Evolutionary conservation across 2,888 invertebrate genomes (phyloP).

Genomic region (Noctua janthina): DNA sequence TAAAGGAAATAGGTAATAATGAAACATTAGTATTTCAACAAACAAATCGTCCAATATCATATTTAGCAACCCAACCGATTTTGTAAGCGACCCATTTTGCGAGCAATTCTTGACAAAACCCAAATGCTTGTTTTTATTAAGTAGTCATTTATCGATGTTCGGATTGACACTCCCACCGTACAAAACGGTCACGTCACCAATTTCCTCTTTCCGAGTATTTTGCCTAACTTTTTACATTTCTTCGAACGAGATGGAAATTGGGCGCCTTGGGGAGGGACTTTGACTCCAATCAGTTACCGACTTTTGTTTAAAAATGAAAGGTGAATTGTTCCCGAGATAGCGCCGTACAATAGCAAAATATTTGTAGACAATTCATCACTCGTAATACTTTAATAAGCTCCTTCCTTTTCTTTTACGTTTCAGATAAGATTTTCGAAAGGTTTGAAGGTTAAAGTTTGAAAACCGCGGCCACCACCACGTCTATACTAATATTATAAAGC

Average conservation of each 20-base stretch:
- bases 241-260: slow-evolving; percentile 23
- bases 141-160: slow-evolving; percentile 15
- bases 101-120: slow-evolving; percentile 15
- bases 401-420: not conserved
- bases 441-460: not conserved
- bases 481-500: not conserved
- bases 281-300: slow-evolving; percentile 18
- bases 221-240: slow-evolving; percentile 28
- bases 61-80: slow-evolving; percentile 14
- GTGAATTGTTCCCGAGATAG: slow-evolving; percentile 1
- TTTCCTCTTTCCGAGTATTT: slow-evolving; percentile 45
- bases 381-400: not conserved
- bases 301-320: slow-evolving; percentile 32
- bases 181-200: slow-evolving; percentile 22
- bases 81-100: slow-evolving; percentile 4
- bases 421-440: not conserved
- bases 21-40: not conserved
- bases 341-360: slow-evolving; percentile 10
- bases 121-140: slow-evolving; percentile 20
- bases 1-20: not conserved
- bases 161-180: slow-evolving; percentile 23
- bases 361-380: slow-evolving; percentile 12
- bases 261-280: slow-evolving; percentile 1
- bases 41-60: not conserved
- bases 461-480: not conserved